A percentile compares a stretch with the other conserved stretches of the same genome.
These are phyloP conservation scores for Hedya salicella DNA, from an alignment of 2,888 invertebrate genomes.

Conservation along the genomic window DNA sequence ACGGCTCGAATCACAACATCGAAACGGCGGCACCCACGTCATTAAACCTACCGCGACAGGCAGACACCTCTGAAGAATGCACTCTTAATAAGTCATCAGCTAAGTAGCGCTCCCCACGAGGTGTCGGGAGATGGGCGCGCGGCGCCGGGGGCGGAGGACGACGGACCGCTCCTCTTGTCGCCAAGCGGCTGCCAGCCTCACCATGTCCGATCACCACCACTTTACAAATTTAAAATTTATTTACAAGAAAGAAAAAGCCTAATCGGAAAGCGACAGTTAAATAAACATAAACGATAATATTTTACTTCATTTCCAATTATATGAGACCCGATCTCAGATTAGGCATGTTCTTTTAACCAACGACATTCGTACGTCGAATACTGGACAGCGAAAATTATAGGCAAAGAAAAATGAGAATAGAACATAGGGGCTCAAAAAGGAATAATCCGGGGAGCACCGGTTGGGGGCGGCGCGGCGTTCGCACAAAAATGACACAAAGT, in stretches of 20 bases:
- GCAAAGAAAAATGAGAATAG: slow-evolving; percentile 17
- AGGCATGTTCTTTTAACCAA: neutral
- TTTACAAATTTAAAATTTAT: neutral
- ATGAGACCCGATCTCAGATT: neutral
- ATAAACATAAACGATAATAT: no score
- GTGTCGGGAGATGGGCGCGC: slow-evolving; percentile 53
- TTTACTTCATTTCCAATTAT: neutral
- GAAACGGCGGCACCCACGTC: slow-evolving; percentile 72
- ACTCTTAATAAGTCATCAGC: slow-evolving; percentile 85
- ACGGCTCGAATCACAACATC: slow-evolving; percentile 67
- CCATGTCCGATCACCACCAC: neutral
- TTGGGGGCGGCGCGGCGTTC: slow-evolving; percentile 58
- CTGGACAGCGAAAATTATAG: slow-evolving; percentile 20
- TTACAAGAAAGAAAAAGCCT: neutral
- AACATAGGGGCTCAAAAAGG: slow-evolving; percentile 32
- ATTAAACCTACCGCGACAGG: slow-evolving; percentile 79
- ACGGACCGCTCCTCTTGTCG: slow-evolving; percentile 40
- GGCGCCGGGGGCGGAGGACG: slow-evolving; percentile 47
- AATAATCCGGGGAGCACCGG: slow-evolving; percentile 45
- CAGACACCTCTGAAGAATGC: slow-evolving; percentile 84
- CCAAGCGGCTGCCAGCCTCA: slow-evolving; percentile 3
- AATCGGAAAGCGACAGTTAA: no score
- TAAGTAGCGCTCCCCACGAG: slow-evolving; percentile 72
- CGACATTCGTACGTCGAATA: slow-evolving; percentile 8
- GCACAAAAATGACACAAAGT: slow-evolving; percentile 83